phyloP scores from a whole-genome alignment of 2,797 vertebrate species.

The Cyprinodon diabolis region DNA sequence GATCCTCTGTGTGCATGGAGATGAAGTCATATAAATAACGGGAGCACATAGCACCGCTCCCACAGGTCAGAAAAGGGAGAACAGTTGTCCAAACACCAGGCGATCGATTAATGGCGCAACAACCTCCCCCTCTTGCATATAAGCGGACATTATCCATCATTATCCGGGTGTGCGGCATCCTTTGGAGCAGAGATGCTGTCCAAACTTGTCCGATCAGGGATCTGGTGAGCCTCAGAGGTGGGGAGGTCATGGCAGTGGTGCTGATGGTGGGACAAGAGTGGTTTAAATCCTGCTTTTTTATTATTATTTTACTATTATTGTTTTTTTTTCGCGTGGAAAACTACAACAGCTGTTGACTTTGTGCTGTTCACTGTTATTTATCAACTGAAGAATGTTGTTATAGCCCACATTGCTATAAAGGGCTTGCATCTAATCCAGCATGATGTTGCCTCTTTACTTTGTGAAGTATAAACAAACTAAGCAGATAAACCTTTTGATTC shows the following conservation, averaged over 20 bases:
- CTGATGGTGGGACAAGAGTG: neutral
- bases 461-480: no score
- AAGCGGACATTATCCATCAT: conserved; percentile 43
- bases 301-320: no score
- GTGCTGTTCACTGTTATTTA: neutral
- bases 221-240: conserved; percentile 6
- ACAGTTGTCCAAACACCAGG: conserved; percentile 63
- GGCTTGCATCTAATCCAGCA: neutral
- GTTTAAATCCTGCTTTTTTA: neutral
- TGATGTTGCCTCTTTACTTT: no score
- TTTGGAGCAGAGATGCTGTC: conserved; percentile 18
- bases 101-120: conserved; percentile 60
- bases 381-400: neutral
- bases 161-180: conserved; percentile 30
- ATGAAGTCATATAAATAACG: neutral
- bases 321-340: neutral
- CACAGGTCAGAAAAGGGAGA: conserved; percentile 18
- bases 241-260: neutral
- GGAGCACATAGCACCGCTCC: conserved; percentile 1
- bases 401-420: neutral
- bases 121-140: conserved; percentile 21
- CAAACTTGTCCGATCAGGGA: conserved; percentile 13
- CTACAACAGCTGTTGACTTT: neutral
- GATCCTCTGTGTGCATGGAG: neutral
- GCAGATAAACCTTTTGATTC: no score